phyloP scores from a whole-genome alignment of 1,140 invertebrate species.

The Heterodera carotae region DNA sequence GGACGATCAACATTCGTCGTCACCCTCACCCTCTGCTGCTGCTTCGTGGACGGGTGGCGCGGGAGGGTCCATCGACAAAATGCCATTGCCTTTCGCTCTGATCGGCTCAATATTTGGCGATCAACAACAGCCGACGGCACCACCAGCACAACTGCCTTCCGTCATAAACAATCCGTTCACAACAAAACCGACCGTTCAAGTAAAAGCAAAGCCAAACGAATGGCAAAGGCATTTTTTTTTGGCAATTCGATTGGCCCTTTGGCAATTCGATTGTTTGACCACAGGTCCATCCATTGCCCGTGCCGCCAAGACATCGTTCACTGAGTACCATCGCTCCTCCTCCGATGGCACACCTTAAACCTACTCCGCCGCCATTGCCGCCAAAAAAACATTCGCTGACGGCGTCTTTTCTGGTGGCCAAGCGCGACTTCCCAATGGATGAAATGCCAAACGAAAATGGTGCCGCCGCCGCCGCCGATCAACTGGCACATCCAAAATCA shows the following conservation, averaged over 20 bases:
- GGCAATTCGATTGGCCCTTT: not conserved
- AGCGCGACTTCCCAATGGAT: slow-evolving; percentile 2
- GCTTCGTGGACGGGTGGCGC: slow-evolving; percentile 1
- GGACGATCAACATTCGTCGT: slow-evolving; percentile 5
- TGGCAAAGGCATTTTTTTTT: not conserved
- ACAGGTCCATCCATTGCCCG: slow-evolving; percentile 27
- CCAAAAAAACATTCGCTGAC: slow-evolving; percentile 29
- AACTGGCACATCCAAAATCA: not conserved
- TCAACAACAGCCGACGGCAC: slow-evolving; percentile 4
- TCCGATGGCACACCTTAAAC: not conserved
- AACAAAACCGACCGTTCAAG: slow-evolving; percentile 26
- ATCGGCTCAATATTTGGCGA: slow-evolving; percentile 9
- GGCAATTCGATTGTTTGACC: not conserved
- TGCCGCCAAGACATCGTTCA: slow-evolving; percentile 18
- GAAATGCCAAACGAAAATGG: slow-evolving; percentile 8
- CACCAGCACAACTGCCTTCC: not conserved
- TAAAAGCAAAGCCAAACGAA: not conserved
- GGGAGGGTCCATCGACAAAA: slow-evolving; percentile 28
- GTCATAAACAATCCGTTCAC: not conserved
- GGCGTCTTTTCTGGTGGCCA: not conserved
- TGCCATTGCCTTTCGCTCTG: not conserved
- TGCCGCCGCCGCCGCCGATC: not conserved
- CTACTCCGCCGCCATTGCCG: slow-evolving; percentile 20
- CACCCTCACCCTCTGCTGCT: not conserved
- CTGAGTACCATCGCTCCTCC: slow-evolving; percentile 5